Base-by-base conservation (phyloP, 2,888 invertebrate species). In the Drosophila robusta region DNA sequence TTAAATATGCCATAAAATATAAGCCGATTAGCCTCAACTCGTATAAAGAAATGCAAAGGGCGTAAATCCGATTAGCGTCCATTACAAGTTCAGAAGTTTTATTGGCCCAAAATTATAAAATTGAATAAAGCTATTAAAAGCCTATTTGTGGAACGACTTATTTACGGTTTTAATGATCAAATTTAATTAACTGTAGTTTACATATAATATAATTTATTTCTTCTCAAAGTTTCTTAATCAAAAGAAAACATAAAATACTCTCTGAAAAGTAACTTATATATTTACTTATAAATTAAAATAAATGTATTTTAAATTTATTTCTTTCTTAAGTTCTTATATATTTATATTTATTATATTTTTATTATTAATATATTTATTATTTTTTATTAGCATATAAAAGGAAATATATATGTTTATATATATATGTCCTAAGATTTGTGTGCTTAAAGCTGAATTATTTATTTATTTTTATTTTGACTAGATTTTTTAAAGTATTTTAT, bases 1-100 rank as follows among this genome's bases (percentile, higher is more conserved):
- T 50, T 42, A 18, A 45, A 57, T 51, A 44, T 69, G 58, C 9
- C 58, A 52, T 68, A 46, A 38, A 56, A 56, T 44, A 67, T 77
- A 78, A 77, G 62, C 72, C 61, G 77, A 65, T 77, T 77, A 77
- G 49, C 41, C 39, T 42, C 9, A 14, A 38, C 42, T 18, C 39
- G 8, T 29, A 22, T 46, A 34, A 36, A 18, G 54, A 49, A 38
- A 39, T 34, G 29, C 26, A 52, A 45, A 14, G 41, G 42, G 29
- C 45, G 41, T 24, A 36, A 57, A 55, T 58, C 51, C 58, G 49
- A 42, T 73, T 56, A 47, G 29, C 44, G 18, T 5, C 50, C 22
- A 58, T 73, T 55, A 73, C 54, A 63, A 49, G 38, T 36, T 42
- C 22, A 34, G 34, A 11, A 38, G 38, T 7, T 7, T 45, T 32